These are phyloP conservation scores for Labeo rohita DNA, from an alignment of 2,113 vertebrate genomes.

Conservation along the genomic window DNA sequence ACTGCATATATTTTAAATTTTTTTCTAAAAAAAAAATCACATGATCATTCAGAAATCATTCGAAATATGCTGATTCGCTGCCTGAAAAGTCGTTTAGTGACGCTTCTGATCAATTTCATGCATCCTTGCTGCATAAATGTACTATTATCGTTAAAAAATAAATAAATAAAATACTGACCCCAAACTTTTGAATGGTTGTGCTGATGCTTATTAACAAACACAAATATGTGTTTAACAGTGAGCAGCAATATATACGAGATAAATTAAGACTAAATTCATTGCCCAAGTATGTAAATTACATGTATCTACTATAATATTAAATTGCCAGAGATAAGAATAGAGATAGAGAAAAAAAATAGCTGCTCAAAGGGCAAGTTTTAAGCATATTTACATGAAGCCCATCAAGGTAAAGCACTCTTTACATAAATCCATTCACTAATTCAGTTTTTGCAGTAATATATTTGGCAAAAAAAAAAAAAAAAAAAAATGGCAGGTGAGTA, in stretches of 20 bases:
- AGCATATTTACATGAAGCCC: conserved; percentile 23
- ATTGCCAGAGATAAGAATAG: conserved; percentile 9
- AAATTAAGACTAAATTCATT: conserved; percentile 30
- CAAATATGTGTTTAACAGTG: conserved; percentile 52
- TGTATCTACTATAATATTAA: conserved; percentile 31
- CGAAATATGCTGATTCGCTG: background rate
- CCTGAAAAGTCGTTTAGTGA: background rate
- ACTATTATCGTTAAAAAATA: background rate
- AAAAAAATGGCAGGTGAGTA: background rate
- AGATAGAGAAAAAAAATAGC: conserved; percentile 14
- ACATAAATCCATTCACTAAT: background rate
- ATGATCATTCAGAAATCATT: background rate
- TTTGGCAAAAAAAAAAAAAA: conserved; percentile 1
- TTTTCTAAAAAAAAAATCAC: background rate
- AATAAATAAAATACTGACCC: background rate
- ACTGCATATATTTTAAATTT: background rate
- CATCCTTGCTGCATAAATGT: background rate
- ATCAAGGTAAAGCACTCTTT: conserved; percentile 24
- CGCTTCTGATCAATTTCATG: background rate
- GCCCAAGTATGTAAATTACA: conserved; percentile 29
- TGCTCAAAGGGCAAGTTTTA: conserved; percentile 30
- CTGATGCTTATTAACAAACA: conserved; percentile 43
- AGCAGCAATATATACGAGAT: conserved; percentile 52
- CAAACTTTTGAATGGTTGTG: background rate
- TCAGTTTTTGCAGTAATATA: background rate